Evolutionary conservation across 2,888 invertebrate species (phyloP).

Genomic region (Rhamnusium bicolor): DNA sequence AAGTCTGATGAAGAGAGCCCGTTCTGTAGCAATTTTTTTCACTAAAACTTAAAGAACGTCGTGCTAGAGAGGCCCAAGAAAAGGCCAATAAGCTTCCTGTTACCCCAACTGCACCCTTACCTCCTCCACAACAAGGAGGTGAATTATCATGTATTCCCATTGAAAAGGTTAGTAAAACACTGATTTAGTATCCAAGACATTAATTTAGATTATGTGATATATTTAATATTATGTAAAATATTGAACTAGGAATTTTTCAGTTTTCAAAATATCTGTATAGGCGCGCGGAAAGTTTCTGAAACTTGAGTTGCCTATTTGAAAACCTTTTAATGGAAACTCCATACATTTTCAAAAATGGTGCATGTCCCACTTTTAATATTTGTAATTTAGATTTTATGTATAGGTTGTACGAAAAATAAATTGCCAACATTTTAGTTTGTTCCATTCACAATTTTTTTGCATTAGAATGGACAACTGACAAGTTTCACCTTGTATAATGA

Average conservation of each 20-base stretch:
- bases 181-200: neutral
- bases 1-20: constrained; percentile 85
- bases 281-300: no score
- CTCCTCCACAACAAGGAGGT: constrained; percentile 79
- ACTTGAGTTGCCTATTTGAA: no score
- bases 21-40: constrained; percentile 91
- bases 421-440: no score
- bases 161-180: constrained; percentile 75
- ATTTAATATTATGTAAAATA: no score
- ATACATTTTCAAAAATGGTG: no score
- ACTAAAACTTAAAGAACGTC: constrained; percentile 83
- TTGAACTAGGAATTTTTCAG: no score
- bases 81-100: constrained; percentile 73
- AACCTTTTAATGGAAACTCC: no score
- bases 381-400: no score
- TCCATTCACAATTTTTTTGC: neutral
- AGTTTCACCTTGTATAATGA: neutral
- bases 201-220: no score
- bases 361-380: no score
- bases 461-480: neutral
- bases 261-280: no score
- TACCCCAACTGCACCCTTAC: constrained; percentile 68
- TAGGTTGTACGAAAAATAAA: no score
- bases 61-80: constrained; percentile 85
- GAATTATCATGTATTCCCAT: constrained; percentile 89